Evolutionary conservation across 2,113 vertebrate species (phyloP), one percentile per base, ranked within the genome.

Genomic region (Romanogobio albipinnatus): DNA sequence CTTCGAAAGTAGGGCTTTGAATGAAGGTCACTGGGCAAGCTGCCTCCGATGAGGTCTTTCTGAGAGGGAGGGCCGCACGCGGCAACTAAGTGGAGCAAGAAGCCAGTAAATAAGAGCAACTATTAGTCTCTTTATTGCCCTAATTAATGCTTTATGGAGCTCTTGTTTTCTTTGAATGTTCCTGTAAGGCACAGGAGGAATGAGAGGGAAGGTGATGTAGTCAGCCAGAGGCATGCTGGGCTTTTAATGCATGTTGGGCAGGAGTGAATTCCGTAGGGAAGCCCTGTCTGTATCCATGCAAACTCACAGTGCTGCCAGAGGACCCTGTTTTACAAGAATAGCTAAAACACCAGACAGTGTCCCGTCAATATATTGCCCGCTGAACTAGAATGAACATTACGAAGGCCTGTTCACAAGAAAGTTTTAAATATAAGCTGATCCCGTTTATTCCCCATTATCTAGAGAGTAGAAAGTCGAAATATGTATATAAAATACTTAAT

Each of bases 131-230:
- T 91, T 91, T 90, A 91, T 84, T 76, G 71, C 77, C 24, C 86
- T 89, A 91, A 90, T 89, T 87, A 91, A 88, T 84, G 86, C 88
- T 91, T 91, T 89, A 90, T 85, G 84, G 84, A 86, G 85, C 87
- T 87, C 77, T 87, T 85, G 26, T 84, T 89, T 85, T 87, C 81
- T 79, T 81, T 85, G 86, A 88, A 86, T 71, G 82, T 56, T 58
- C 39, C 59, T 56, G 79, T 81, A 82, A 84, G 77, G 87, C 70
- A 51, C 71, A 29, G 56, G n/a, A 82, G 81, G 51, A 83, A 85
- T 64, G 80, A 84, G 74, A 68, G 11, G 33, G 49, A 53, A 47
- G 70, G 14, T 26, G 86, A 61, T 26, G 49, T 11, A 76, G 47
- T 53, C 71, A 36, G 47, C 36, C 62, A 53, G 79, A 68, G 84